Evolutionary conservation across 2,888 invertebrate genomes (phyloP), one percentile per base, ranked within the genome.

Genomic region (Plagodis dolabraria): DNA sequence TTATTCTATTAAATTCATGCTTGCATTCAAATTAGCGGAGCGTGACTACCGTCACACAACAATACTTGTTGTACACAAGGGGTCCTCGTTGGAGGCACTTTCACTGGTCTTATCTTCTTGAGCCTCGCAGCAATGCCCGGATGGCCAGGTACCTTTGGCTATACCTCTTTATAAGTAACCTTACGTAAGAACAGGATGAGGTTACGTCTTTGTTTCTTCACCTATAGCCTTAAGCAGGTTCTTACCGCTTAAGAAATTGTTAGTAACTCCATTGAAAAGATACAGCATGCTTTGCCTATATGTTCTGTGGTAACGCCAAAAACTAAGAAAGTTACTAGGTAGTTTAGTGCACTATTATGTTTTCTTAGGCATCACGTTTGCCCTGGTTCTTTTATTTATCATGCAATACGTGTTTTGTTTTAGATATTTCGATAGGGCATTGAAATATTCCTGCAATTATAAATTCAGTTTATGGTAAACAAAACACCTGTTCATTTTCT

Each of bases 21-120:
- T 76, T 77, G 79, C 81, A 85, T 86, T 86, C 78, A 85, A 84
- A 86, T 84, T 82, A 81, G 79, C 80, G 72, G 65, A 87, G 82
- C 88, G 83, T 86, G 86, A 86, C 86, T 71, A 77, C 74, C 76
- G 77, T 80, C 81, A 76, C 68, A 80, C 75, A 83, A 85, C 82
- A 81, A 82, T 85, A 81, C 76, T 69, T 70, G 73, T 69, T 65
- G 54, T 53, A 53, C 67, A 60, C 42, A 50, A 59, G 68, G 71
- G 75, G 77, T 78, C 76, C 72, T 74, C 69, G 56, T 54, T 64
- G 57, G 59, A 63, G 69, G 73, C 67, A 85, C 87, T 87, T 87
- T 87, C 86, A 82, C 87, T 83, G 76, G 67, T 76, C 78, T 80
- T 82, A 79, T 79, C 79, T 77, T 74, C 74, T 67, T 63, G 62